Conservation (phyloP, 2,888 invertebrate species). For the Hydroisotoma schaefferi region DNA sequence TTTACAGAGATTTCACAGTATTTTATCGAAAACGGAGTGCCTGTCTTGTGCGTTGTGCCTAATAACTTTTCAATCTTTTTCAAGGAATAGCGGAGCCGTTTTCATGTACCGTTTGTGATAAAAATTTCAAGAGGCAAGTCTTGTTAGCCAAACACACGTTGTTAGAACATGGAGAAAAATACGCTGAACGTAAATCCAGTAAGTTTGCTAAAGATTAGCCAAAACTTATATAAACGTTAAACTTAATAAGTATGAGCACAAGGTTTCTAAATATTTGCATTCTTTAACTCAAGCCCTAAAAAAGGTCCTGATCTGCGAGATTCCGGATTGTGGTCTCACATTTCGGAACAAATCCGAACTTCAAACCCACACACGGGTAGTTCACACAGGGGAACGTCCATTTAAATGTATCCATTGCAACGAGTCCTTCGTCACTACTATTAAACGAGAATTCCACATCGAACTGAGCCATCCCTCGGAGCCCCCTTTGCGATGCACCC, state of each 20-base stretch:
- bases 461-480: constrained; percentile 33
- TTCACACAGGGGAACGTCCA: constrained; percentile 34
- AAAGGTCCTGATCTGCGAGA: not conserved
- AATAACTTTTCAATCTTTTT: constrained; percentile 5
- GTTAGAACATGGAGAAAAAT: not conserved
- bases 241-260: not conserved
- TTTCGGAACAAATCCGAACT: constrained; percentile 33
- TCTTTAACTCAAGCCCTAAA: too few relatives aligned
- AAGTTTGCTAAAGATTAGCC: too few relatives aligned
- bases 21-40: too few relatives aligned
- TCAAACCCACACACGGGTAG: constrained; percentile 17
- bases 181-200: too few relatives aligned
- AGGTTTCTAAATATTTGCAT: not conserved
- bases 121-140: constrained; percentile 23
- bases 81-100: constrained; percentile 25
- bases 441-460: constrained; percentile 34
- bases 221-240: not conserved
- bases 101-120: constrained; percentile 28
- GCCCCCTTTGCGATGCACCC: constrained; percentile 34
- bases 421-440: constrained; percentile 28
- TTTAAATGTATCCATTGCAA: constrained; percentile 30
- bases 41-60: too few relatives aligned
- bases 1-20: not conserved
- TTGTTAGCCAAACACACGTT: constrained; percentile 29
- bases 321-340: constrained; percentile 17